Conservation (phyloP, 2,888 invertebrate species). For the Eupelmus urozonus region DNA sequence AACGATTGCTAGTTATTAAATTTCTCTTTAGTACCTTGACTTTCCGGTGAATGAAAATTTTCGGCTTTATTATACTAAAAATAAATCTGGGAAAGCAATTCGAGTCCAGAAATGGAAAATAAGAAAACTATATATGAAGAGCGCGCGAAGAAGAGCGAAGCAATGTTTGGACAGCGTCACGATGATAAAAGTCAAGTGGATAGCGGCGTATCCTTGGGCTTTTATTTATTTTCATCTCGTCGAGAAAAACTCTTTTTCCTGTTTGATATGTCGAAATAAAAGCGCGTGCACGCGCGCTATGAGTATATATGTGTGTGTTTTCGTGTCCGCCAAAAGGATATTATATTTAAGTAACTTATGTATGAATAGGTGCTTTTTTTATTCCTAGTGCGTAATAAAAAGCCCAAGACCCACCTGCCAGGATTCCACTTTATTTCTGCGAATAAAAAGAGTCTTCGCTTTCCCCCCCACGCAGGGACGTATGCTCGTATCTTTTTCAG, state of each 20-base stretch:
- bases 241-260: conserved; percentile 6
- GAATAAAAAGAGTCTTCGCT: conserved; percentile 11
- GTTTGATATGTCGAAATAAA: background rate
- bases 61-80: conserved; percentile 4
- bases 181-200: conserved; percentile 27
- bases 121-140: background rate
- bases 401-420: background rate
- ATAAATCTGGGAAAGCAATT: conserved; percentile 15
- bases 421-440: background rate
- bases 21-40: background rate
- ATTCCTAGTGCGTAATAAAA: background rate
- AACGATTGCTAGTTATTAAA: background rate
- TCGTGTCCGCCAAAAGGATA: background rate
- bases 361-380: background rate
- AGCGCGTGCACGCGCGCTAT: too few relatives aligned
- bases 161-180: conserved; percentile 24
- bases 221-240: conserved; percentile 14
- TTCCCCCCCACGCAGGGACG: background rate
- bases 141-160: background rate
- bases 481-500: conserved; percentile 1
- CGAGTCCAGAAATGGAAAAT: conserved; percentile 14
- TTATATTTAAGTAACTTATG: background rate
- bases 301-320: background rate
- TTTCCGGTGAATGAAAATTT: background rate
- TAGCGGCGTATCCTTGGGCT: background rate